phyloP scores from a whole-genome alignment of 2,797 vertebrate genomes.

The Thalassophryne amazonica region DNA sequence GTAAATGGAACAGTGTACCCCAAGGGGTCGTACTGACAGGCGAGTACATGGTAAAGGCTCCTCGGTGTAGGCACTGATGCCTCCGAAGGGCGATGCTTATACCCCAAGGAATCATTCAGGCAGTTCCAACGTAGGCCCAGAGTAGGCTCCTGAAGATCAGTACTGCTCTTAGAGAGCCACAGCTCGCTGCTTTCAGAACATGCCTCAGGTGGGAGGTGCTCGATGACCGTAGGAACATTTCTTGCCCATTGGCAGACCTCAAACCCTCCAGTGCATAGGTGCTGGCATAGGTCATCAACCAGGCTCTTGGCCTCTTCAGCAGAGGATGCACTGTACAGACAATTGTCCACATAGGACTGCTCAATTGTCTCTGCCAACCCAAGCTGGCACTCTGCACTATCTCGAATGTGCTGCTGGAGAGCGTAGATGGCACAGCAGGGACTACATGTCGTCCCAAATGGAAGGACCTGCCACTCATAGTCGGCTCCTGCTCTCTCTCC shows the following conservation, averaged over 20 bases:
- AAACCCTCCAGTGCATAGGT: neutral
- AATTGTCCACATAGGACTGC: slow-evolving; percentile 3
- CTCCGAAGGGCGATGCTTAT: neutral
- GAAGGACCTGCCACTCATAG: too few species aligned
- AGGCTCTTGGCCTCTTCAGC: neutral
- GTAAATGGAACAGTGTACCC: slow-evolving; percentile 10
- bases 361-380: neutral
- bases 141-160: too few species aligned
- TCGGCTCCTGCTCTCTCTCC: neutral
- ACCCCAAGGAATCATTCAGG: slow-evolving; percentile 4
- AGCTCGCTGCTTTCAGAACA: neutral
- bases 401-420: too few species aligned
- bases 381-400: neutral
- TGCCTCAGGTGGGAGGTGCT: neutral
- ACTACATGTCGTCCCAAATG: too few species aligned
- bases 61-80: slow-evolving; percentile 6
- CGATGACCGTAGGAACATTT: neutral
- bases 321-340: neutral
- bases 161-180: too few species aligned
- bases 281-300: neutral
- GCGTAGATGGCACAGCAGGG: too few species aligned
- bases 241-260: neutral
- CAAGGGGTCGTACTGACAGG: neutral
- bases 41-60: slow-evolving; percentile 18
- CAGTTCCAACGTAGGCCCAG: neutral